Evolutionary conservation across 2,888 invertebrate species (phyloP).

Genomic region (Aleiodes alternator): DNA sequence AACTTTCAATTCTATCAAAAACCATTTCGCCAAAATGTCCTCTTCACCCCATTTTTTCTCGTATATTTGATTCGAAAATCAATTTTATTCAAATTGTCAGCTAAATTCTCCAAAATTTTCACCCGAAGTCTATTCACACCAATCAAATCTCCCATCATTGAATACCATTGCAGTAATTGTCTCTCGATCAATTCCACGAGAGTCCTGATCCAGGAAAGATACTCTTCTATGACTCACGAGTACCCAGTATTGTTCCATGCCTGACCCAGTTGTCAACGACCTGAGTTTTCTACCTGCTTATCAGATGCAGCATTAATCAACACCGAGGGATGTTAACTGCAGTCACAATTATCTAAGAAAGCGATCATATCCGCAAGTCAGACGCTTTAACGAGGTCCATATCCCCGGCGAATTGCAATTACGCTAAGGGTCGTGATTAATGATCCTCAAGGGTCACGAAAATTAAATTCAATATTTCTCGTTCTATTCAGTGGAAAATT

Average conservation of each 20-base stretch:
- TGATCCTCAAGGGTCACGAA: slow-evolving; percentile 50
- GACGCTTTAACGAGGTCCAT: slow-evolving; percentile 48
- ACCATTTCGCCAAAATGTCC: too few species aligned
- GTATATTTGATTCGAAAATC: too few species aligned
- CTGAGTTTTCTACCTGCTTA: slow-evolving; percentile 4
- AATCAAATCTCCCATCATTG: background rate
- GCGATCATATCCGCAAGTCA: slow-evolving; percentile 49
- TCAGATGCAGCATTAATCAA: slow-evolving; percentile 41
- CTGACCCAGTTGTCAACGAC: too few species aligned
- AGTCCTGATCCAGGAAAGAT: too few species aligned
- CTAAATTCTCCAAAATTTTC: too few species aligned
- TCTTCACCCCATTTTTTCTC: too few species aligned
- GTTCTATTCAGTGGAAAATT: slow-evolving; percentile 48
- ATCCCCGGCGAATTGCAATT: slow-evolving; percentile 46
- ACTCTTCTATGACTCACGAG: too few species aligned
- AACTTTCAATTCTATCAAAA: too few species aligned
- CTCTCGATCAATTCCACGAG: too few species aligned
- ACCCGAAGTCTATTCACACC: too few species aligned
- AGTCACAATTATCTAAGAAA: slow-evolving; percentile 50
- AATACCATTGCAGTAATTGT: background rate
- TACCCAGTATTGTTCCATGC: too few species aligned
- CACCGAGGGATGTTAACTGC: slow-evolving; percentile 43
- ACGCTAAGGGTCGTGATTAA: slow-evolving; percentile 50
- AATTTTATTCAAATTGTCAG: too few species aligned
- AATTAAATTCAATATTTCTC: slow-evolving; percentile 55